These are phyloP conservation scores for Macrotus californicus DNA, from an alignment of 2,113 vertebrate species.

Conservation along the genomic window DNA sequence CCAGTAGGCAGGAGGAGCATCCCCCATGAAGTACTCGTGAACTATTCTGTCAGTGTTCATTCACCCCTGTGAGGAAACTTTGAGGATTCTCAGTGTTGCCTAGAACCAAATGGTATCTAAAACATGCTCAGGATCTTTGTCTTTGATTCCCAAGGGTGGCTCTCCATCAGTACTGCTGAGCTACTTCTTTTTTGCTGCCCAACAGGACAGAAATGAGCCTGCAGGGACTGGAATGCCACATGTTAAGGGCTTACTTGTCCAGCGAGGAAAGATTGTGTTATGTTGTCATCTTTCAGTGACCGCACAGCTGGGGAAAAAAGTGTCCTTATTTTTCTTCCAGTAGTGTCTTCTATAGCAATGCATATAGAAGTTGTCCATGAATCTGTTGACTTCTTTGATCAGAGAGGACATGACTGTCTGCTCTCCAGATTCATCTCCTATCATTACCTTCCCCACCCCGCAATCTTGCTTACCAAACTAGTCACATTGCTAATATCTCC, in stretches of 20 bases:
- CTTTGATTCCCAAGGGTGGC: not conserved
- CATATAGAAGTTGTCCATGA: not conserved
- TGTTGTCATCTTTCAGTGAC: not conserved
- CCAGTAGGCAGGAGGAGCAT: not conserved
- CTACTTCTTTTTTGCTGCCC: not conserved
- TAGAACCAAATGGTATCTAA: not conserved
- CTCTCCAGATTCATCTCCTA: not conserved
- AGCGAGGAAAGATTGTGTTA: not conserved
- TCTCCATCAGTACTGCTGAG: not conserved
- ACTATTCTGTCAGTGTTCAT: not conserved
- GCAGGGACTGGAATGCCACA: not conserved
- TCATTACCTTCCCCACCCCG: not conserved
- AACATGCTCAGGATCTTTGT: not conserved
- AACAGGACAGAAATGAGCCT: not conserved
- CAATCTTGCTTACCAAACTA: not conserved
- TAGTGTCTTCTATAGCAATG: not conserved
- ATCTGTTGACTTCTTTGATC: not conserved
- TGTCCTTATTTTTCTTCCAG: not conserved
- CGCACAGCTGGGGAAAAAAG: not conserved
- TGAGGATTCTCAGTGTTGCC: not conserved
- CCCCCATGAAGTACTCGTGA: not conserved
- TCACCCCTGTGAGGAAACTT: not conserved
- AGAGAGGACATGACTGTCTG: not conserved
- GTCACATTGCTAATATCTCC: not conserved
- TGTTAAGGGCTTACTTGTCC: not conserved